Evolutionary conservation across 2,113 vertebrate genomes (phyloP).

Genomic region (Cairina moschata): DNA sequence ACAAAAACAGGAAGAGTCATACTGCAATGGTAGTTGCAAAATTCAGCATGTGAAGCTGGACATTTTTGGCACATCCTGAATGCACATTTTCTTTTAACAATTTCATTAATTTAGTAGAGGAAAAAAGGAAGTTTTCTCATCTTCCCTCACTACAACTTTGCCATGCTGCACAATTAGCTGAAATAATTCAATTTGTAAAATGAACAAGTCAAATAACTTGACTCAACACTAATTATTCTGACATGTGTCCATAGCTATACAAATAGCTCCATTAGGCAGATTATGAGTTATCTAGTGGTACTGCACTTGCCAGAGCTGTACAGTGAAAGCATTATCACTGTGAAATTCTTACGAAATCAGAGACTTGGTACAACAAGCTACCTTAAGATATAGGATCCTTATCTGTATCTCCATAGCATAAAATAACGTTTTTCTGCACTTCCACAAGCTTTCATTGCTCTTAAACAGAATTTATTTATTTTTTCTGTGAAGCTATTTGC

Average conservation of each 20-base stretch:
- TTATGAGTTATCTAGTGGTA: not conserved
- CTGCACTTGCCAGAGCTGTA: not conserved
- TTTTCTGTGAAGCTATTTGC: not conserved
- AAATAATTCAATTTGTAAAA: conserved; percentile 52
- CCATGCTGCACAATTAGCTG: not conserved
- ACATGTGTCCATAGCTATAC: not conserved
- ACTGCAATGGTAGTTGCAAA: not conserved
- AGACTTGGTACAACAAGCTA: not conserved
- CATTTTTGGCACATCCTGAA: not conserved
- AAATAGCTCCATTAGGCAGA: conserved; percentile 3
- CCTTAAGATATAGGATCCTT: not conserved
- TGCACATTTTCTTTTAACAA: not conserved
- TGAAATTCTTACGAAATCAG: not conserved
- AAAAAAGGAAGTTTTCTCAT: not conserved
- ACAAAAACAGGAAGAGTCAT: not conserved
- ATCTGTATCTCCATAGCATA: not conserved
- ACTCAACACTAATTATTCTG: conserved; percentile 20
- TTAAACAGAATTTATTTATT: not conserved
- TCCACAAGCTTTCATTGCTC: not conserved
- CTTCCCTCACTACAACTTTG: not conserved
- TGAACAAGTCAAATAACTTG: conserved; percentile 39
- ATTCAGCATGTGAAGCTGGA: not conserved
- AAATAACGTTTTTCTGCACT: not conserved
- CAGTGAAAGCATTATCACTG: not conserved
- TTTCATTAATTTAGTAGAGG: not conserved